Conservation (phyloP, 2,888 invertebrate genomes). For the Dryobota labecula region DNA sequence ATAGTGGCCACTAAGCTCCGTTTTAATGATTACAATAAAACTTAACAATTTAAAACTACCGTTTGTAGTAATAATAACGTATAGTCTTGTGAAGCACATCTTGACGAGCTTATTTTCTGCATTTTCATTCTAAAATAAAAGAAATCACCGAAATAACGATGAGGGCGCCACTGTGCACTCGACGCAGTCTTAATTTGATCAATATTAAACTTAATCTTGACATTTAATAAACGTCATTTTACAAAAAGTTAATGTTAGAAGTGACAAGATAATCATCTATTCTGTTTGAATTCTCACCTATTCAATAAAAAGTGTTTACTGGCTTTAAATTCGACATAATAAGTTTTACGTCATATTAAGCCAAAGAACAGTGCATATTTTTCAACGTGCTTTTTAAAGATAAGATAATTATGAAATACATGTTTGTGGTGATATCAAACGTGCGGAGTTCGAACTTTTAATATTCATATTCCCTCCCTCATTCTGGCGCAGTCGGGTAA, state of each 20-base stretch:
- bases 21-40: too few relatives aligned
- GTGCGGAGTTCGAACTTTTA: neutral
- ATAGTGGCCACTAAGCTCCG: too few relatives aligned
- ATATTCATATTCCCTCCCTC: too few relatives aligned
- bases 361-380: neutral
- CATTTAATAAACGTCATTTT: conserved; percentile 1
- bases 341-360: neutral
- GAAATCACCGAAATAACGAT: too few relatives aligned
- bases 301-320: neutral
- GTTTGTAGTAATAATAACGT: too few relatives aligned
- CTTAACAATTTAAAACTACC: too few relatives aligned
- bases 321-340: neutral
- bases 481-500: too few relatives aligned
- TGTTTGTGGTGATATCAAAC: neutral
- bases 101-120: too few relatives aligned
- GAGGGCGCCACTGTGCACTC: too few relatives aligned
- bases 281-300: neutral
- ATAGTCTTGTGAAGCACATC: too few relatives aligned
- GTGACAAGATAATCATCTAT: conserved; percentile 1
- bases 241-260: neutral
- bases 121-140: too few relatives aligned
- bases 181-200: too few relatives aligned
- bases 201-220: neutral
- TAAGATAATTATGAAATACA: neutral
- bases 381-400: neutral